These are phyloP conservation scores for Bombus superbus DNA, from an alignment of 1,140 invertebrate species.

Conservation along the genomic window DNA sequence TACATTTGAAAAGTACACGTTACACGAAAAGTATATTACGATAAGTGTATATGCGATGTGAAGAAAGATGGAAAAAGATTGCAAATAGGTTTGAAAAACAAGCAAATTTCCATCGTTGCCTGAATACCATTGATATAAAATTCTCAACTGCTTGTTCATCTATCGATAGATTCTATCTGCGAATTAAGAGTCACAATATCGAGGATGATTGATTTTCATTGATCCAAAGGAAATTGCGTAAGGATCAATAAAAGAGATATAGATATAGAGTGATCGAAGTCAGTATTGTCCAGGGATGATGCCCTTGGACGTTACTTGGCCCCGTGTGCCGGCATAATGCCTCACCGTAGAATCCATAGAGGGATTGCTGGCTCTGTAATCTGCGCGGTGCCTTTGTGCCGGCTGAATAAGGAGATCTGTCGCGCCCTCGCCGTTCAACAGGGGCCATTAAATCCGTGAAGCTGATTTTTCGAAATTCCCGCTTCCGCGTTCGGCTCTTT, in stretches of 20 bases:
- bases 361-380: conserved; percentile 80
- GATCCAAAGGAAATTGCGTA: neutral
- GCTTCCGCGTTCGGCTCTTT: conserved; percentile 32
- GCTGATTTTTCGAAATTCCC: conserved; percentile 64
- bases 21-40: too few relatives aligned
- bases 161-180: neutral
- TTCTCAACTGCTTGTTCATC: neutral
- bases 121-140: neutral
- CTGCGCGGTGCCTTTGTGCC: conserved; percentile 79
- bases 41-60: too few relatives aligned
- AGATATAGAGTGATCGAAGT: conserved; percentile 65
- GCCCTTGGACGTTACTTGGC: conserved; percentile 75
- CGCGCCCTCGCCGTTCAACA: conserved; percentile 66
- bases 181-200: neutral
- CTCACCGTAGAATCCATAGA: conserved; percentile 74
- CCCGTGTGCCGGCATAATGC: conserved; percentile 75
- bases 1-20: too few relatives aligned
- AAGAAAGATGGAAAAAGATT: too few relatives aligned
- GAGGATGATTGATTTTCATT: conserved; percentile 7
- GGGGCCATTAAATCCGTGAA: conserved; percentile 75
- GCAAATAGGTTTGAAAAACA: neutral
- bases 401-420: conserved; percentile 79
- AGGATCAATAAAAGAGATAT: conserved; percentile 18
- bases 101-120: neutral
- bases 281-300: conserved; percentile 79